These are phyloP conservation scores for Zoanthus sansibaricus DNA, from an alignment of 92 coral and sea anemone genomes.

Conservation along the genomic window DNA sequence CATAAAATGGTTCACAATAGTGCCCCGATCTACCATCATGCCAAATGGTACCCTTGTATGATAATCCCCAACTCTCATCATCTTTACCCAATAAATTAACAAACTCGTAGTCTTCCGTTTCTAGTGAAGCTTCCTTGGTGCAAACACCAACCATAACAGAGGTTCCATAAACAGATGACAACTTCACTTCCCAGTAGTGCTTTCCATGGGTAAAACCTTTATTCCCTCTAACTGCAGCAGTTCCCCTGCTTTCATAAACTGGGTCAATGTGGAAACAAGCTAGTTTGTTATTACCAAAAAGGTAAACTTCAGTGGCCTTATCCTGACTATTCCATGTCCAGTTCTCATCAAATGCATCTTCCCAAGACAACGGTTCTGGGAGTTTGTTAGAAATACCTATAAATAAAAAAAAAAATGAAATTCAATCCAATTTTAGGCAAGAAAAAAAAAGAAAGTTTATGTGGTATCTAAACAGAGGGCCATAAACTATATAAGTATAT, in stretches of 20 bases:
- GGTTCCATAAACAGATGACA: constrained; percentile 90
- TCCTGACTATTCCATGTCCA: constrained; percentile 85
- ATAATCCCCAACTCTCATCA: constrained; percentile 94
- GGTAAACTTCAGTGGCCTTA: constrained; percentile 78
- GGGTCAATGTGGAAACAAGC: constrained; percentile 92
- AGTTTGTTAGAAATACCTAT: constrained; percentile 23
- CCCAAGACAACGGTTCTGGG: constrained; percentile 65
- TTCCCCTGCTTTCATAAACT: constrained; percentile 84
- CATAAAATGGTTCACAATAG: constrained; percentile 91
- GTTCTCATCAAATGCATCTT: constrained; percentile 67
- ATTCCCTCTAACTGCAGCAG: constrained; percentile 95
- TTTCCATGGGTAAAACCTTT: constrained; percentile 93
- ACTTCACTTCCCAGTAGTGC: constrained; percentile 97
- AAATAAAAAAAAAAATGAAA: background rate
- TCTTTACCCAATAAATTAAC: constrained; percentile 89
- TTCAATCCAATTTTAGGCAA: background rate
- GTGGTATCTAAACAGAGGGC: too few species aligned
- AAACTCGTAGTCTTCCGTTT: constrained; percentile 81
- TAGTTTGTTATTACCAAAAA: constrained; percentile 69
- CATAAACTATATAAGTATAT: too few species aligned
- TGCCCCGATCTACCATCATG: constrained; percentile 78
- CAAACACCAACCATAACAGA: constrained; percentile 94
- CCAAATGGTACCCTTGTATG: constrained; percentile 93
- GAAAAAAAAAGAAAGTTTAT: too few species aligned
- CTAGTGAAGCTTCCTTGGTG: constrained; percentile 78